Base-by-base conservation (phyloP, 2,797 vertebrate genomes). In the Enoplosus armatus region DNA sequence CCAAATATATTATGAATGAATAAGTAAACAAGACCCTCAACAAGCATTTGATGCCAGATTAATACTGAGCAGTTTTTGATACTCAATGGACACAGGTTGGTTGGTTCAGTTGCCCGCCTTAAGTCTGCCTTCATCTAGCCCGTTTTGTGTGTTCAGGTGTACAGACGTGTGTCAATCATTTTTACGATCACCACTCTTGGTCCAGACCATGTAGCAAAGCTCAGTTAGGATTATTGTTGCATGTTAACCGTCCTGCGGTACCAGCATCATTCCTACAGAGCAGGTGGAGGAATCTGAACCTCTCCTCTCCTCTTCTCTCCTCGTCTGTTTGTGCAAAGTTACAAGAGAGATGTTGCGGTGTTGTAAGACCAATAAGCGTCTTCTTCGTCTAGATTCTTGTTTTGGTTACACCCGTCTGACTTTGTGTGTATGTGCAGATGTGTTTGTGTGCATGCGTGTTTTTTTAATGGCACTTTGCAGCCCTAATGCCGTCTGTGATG, bases 401-500 rank as follows among this genome's bases (percentile, higher is more conserved):
- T 71, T 62, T 54, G 29, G 22, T 72, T 80, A 24, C 74, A 37
- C 22, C 62, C 53, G 2, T 59, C 33, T 68, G 55, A n/a, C n/a
- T 80, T 55, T 39, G 65, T 60, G 50, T 63, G 33, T 35, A 9
- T 11, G 29, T n/a, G 4, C 8, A 1, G 16, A 16, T 61, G 43
- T 56, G 31, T 72, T 7, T 81, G 10, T 55, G 18, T 18, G 8
- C 43, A 48, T 3, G 31, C 43, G 4, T 24, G 8, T 62, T 39
- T 67, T 18, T 84, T 78, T 80, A 72, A 63, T 55, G 35, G 74
- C 71, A 66, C 43, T 68, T 58, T 61, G 62, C 18, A n/a, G 59
- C 47, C 15, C 41, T 82, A 72, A 85, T 80, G 83, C 75, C 77
- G 68, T 76, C 68, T 65, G 73, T 58, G 84, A 91, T 87, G 82